Base-by-base conservation (phyloP, 2,888 invertebrate species). In the Xiphydria camelus region DNA sequence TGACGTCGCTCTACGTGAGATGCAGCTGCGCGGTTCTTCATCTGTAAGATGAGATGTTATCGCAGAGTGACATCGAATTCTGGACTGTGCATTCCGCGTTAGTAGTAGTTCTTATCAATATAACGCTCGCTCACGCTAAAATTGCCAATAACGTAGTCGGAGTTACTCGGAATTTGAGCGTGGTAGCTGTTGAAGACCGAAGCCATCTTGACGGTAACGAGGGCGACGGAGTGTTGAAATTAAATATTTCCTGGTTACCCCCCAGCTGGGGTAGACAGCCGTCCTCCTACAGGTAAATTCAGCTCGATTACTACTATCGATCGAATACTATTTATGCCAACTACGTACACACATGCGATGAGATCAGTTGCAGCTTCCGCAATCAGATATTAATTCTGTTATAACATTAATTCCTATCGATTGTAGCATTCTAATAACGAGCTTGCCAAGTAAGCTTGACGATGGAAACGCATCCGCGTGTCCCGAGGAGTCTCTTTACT, bases 181-280 rank as follows among this genome's bases (percentile, higher is more conserved):
- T 62, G 3, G 19, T 43, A 6, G 56, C 53, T 21, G 47, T 64
- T 21, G 57, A 60, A 45, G 61, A 62, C 25, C 35, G 32, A 3
- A 41, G 15, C 19, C 32, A 51, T 20, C n/a, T 40, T 5, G 26
- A 45, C 5, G 35, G 33, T n/a, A 15, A 47, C 14, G 45, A 49
- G 38, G 17, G 25, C 2, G 41, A 59, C 19, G 56, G 56, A 25
- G 52, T 50, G 6, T 42, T 68, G 4, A 64, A 56, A 50, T 41
- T 68, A 2, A 64, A 71, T 37, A 47, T 71, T 35, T 64, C 70
- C 4, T 71, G 71, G 71, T 31, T 51, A 5, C 58, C 65, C 20
- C 60, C 66, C 3, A 37, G 46, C 1, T 45, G 19, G 7, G 25
- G 23, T 2, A 53, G 43, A 26, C 50, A 43, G 36, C 68, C 65